Conservation (phyloP, 2,797 vertebrate genomes). For the Gymnothorax javanicus region DNA sequence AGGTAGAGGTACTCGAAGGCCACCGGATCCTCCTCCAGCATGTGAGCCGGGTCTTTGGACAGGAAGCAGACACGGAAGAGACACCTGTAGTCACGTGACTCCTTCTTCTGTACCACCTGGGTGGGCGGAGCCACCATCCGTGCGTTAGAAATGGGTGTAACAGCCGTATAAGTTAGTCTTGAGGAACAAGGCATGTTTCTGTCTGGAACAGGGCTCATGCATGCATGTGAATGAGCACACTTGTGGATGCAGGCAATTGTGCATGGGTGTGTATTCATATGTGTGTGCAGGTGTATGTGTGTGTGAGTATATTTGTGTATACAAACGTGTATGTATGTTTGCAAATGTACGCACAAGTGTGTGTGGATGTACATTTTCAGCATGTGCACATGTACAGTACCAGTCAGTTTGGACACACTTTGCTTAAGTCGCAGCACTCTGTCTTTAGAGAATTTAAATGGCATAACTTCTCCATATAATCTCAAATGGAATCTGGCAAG, state of each 20-base stretch:
- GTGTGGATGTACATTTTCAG: background rate
- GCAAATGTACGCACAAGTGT: background rate
- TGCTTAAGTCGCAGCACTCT: too few species aligned
- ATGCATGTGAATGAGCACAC: slow-evolving; percentile 13
- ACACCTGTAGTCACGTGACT: slow-evolving; percentile 88
- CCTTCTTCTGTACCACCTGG: slow-evolving; percentile 90
- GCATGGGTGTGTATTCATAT: background rate
- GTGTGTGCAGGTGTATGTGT: slow-evolving; percentile 20
- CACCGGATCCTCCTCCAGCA: slow-evolving; percentile 85
- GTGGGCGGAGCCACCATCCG: background rate
- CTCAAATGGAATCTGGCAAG: too few species aligned
- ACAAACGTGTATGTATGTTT: background rate
- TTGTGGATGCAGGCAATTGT: background rate
- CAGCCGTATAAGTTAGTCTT: background rate
- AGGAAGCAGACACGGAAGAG: slow-evolving; percentile 93
- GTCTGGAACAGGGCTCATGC: background rate
- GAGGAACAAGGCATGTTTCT: background rate
- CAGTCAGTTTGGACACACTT: too few species aligned
- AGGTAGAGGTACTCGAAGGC: slow-evolving; percentile 94
- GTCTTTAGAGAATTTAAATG: too few species aligned
- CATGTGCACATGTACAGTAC: too few species aligned
- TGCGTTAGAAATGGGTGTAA: background rate
- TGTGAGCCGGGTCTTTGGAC: slow-evolving; percentile 80
- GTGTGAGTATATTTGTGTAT: background rate
- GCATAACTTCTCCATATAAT: too few species aligned